Evolutionary conservation across 2,888 invertebrate genomes (phyloP), one percentile per base, ranked within the genome.

Genomic region (Drosophila yooni): DNA sequence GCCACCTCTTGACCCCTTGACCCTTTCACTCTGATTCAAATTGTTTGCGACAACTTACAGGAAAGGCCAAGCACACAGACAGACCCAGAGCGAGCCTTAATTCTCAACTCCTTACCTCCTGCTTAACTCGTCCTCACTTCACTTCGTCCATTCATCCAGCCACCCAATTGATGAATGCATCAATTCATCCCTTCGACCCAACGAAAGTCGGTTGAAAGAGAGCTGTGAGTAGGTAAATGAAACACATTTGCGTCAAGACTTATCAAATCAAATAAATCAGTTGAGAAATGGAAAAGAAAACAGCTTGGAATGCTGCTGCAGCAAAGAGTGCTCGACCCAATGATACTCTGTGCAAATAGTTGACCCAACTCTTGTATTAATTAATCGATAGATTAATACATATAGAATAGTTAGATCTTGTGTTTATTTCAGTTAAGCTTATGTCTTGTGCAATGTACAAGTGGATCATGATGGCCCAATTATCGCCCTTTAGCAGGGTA

Each of bases 261-360:
- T 79, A 81, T 83, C 76, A 81, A 83, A 81, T 79, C 83, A 86
- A 88, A 88, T 88, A 83, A 86, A 86, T 85, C 87, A 76, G 79
- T 40, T 53, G 70, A 65, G 21, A 48, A 64, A 56, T 57, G 21
- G 46, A 25, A 54, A 59, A 69, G 53, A 43, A 36, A 68, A 36
- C 57, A 58, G 50, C 58, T 57, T 46, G 34, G 36, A 56, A 21
- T 11, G 2, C 7, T 15, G 36, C 31, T 27, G 18, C 10, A n/a
- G 18, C 1, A 7, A 18, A 31, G 6, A 18, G 7, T 36, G 27
- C 13, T 25, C 18, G 34, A 33, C 29, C 4, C 0, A 0, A 11
- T 13, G 10, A 60, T 64, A 70, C 57, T 50, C 76, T 60, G 43
- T 54, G 43, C 0, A 10, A 18, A 27, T 36, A 13, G 31, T 13